Evolutionary conservation across 2,797 vertebrate genomes (phyloP).

Genomic region (Linurgus olivaceus): DNA sequence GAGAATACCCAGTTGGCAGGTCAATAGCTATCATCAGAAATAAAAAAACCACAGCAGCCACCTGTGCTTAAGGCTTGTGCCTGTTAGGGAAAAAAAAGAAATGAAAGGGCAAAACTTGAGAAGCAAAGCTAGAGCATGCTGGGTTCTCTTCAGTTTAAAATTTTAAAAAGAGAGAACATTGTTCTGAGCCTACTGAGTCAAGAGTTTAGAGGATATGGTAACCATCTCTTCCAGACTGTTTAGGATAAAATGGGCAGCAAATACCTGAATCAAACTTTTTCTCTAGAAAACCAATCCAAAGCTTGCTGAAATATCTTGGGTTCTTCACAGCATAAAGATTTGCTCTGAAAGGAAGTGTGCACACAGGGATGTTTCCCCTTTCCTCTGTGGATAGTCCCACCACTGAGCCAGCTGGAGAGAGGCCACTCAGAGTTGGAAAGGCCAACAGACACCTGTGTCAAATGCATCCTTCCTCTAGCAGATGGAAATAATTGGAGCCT

Average conservation of each 20-base stretch:
- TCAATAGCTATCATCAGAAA: conserved; percentile 47
- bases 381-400: neutral
- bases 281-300: neutral
- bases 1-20: conserved; percentile 56
- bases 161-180: neutral
- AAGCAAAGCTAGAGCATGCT: neutral
- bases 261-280: neutral
- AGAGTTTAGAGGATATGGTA: neutral
- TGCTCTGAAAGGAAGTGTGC: neutral
- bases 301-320: neutral
- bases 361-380: neutral
- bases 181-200: neutral
- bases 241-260: neutral
- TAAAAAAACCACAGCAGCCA: conserved; percentile 20
- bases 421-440: conserved; percentile 46
- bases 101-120: neutral
- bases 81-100: neutral
- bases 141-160: neutral
- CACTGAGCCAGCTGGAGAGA: neutral
- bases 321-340: neutral
- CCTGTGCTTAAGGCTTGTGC: conserved; percentile 22
- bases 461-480: conserved; percentile 43
- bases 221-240: neutral
- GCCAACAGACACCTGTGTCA: conserved; percentile 35
- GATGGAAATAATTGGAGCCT: conserved; percentile 11